Evolutionary conservation across 1,140 invertebrate genomes (phyloP), one percentile per base, ranked within the genome.

Genomic region (Bombus sylvicola): DNA sequence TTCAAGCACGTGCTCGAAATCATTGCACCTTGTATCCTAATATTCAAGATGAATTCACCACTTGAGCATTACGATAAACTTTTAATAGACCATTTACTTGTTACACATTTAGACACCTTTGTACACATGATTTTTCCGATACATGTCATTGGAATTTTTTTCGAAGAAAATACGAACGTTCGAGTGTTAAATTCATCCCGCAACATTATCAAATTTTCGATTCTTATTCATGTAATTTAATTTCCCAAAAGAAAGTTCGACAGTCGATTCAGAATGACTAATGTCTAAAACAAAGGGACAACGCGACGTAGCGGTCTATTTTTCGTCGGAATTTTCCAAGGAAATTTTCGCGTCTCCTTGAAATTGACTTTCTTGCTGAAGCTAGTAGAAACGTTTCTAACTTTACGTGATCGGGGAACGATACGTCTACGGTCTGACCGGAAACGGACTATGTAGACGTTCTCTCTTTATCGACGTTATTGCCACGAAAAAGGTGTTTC

Each of bases 381-480:
- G 81, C 74, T 53, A 68, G 68, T 68, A 37, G 81, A 69, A 89
- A 66, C 73, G 43, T 89, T 87, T 74, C 66, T 41, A 64, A 74
- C 75, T 86, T 66, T 91, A 91, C 89, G 89, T 91, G 89, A 91
- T 91, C 81, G 83, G 89, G 59, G 89, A 91, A 81, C 84, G 81
- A 88, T 91, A 86, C 87, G 64, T 91, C 89, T 76, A 76, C 39
- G 64, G 74, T 83, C 86, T 18, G 71, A 72, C 68, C 41, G 76
- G 47, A 85, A 88, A 79, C 86, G 59, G 81, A 62, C 62, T 69
- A 64, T 59, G 76, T 81, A 80, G 73, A 71, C 87, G 53, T 62
- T 80, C 77, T 75, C 41, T 59, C 69, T 89, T 75, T 90, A 87
- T 89, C 82, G 83, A 88, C 89, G 72, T 90, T 90, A 90, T 90